Conservation (phyloP, 1,140 invertebrate genomes). For the Formica exsecta region DNA sequence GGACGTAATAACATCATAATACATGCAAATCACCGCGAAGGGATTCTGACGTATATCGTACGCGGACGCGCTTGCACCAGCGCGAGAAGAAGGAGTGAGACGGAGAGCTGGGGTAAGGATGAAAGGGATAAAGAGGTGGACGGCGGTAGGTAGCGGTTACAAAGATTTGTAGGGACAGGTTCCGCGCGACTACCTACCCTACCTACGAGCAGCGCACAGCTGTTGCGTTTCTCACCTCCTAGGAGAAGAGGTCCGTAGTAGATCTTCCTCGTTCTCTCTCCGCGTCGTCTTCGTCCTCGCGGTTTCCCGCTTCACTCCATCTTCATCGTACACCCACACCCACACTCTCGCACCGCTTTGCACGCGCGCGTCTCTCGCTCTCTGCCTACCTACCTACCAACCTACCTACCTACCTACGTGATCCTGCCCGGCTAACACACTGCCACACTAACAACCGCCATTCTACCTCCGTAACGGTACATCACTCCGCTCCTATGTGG, state of each 20-base stretch:
- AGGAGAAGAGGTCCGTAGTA: constrained; percentile 55
- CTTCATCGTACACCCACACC: constrained; percentile 71
- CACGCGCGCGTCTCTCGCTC: constrained; percentile 6
- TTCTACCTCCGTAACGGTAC: constrained; percentile 80
- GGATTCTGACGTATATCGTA: constrained; percentile 64
- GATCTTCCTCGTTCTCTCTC: constrained; percentile 67
- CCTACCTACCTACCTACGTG: constrained; percentile 77
- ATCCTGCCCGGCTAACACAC: constrained; percentile 82
- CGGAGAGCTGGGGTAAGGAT: neutral
- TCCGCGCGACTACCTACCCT: constrained; percentile 62
- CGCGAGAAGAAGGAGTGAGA: neutral
- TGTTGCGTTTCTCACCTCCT: constrained; percentile 69
- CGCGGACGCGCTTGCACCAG: neutral
- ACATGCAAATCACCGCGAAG: constrained; percentile 40
- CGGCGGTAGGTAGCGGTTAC: constrained; percentile 66
- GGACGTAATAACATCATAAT: constrained; percentile 44
- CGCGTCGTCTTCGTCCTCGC: constrained; percentile 46
- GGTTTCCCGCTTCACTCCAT: constrained; percentile 35
- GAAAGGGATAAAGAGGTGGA: neutral
- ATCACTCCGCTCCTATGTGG: constrained; percentile 71
- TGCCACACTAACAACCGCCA: constrained; percentile 80
- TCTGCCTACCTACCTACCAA: constrained; percentile 59
- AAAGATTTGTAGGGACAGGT: constrained; percentile 81
- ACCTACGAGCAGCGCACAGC: constrained; percentile 64
- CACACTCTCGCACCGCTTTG: constrained; percentile 25